phyloP scores from a whole-genome alignment of 30 jellyfish, hydroid and myxozoan species.

The Catostylus mosaicus region DNA sequence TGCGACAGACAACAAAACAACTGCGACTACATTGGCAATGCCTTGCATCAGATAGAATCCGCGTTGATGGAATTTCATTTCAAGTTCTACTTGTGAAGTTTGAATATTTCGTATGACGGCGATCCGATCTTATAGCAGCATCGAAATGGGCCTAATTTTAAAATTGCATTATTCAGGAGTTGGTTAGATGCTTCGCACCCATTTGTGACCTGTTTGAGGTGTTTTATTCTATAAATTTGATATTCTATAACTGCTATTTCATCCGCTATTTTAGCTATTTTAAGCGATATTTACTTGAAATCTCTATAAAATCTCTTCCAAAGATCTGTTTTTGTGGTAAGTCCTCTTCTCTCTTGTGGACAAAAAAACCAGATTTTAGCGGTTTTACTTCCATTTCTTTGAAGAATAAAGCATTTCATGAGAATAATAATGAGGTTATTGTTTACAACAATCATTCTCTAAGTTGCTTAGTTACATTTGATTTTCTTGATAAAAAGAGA shows the following conservation, averaged over 20 bases:
- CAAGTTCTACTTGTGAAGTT: too few species aligned
- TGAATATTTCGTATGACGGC: too few species aligned
- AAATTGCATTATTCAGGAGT: too few species aligned
- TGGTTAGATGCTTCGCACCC: too few species aligned
- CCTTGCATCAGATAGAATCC: slow-evolving; percentile 32
- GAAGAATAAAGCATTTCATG: neutral
- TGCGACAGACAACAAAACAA: slow-evolving; percentile 34
- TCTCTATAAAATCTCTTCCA: too few species aligned
- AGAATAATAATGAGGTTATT: neutral
- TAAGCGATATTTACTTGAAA: too few species aligned
- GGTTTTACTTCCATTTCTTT: neutral
- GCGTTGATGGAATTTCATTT: slow-evolving; percentile 41
- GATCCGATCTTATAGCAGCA: too few species aligned
- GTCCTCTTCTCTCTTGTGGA: neutral
- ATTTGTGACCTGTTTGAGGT: too few species aligned
- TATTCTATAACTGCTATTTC: too few species aligned
- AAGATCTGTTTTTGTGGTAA: neutral
- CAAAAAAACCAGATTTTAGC: neutral
- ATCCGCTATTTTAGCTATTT: too few species aligned
- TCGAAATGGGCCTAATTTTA: too few species aligned
- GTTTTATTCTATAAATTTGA: too few species aligned
- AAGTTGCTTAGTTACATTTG: neutral
- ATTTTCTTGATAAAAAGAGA: neutral
- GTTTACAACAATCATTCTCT: neutral
- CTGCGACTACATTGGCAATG: slow-evolving; percentile 12